These are phyloP conservation scores for Lycopodina hypogea DNA, from an alignment of 37 sponge, comb jelly and placozoan genomes.

Conservation along the genomic window DNA sequence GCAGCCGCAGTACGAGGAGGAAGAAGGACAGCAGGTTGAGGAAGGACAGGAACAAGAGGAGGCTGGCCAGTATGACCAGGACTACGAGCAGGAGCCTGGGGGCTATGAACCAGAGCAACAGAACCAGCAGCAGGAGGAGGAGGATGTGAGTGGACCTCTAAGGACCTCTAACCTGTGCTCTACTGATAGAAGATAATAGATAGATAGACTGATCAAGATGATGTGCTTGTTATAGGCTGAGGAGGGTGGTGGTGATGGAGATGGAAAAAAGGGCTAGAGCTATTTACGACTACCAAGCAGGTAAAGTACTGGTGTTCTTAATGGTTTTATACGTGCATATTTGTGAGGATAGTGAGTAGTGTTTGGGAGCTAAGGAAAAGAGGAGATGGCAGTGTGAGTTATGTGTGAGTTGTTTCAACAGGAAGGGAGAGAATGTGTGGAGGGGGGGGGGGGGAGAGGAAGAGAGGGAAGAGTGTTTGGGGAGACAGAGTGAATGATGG, in stretches of 20 bases:
- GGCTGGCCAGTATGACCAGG: conserved; percentile 4
- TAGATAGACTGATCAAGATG: too few species aligned
- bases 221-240: too few species aligned
- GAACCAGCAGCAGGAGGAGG: conserved; percentile 6
- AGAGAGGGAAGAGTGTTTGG: too few species aligned
- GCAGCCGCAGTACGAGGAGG: conserved; percentile 3
- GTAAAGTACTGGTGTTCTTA: conserved; percentile 10
- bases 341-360: too few species aligned
- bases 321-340: background rate
- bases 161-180: background rate
- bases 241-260: background rate
- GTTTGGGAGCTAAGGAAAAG: too few species aligned
- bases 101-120: background rate
- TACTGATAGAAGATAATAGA: background rate
- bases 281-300: conserved; percentile 86
- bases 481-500: too few species aligned
- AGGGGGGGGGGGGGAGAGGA: too few species aligned
- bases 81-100: conserved; percentile 4
- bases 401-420: too few species aligned
- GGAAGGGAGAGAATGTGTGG: too few species aligned
- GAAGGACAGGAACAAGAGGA: conserved; percentile 1
- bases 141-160: background rate
- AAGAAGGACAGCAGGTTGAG: background rate
- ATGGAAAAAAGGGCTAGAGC: conserved; percentile 64
- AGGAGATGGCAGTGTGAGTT: too few species aligned